Conservation (phyloP, 2,888 invertebrate species). For the Brachypterus glaber region DNA sequence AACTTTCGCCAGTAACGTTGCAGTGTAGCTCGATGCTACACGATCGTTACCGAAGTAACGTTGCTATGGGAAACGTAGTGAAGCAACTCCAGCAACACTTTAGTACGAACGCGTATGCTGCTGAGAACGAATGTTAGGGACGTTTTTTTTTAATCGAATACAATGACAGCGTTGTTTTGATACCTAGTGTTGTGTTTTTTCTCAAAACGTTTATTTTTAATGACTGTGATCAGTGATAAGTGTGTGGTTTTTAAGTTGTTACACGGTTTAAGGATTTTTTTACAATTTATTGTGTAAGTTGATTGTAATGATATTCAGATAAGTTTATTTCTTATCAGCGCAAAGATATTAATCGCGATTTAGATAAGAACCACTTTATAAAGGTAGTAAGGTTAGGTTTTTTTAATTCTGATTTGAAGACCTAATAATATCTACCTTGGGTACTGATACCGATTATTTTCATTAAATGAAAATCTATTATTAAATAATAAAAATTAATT, state of each 20-base stretch:
- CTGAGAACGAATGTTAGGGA: conserved; percentile 33
- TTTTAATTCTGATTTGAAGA: too few relatives aligned
- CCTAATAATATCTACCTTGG: too few relatives aligned
- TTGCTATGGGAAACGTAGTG: conserved; percentile 41
- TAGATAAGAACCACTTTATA: too few relatives aligned
- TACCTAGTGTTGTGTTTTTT: conserved; percentile 17
- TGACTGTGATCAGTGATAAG: conserved; percentile 27
- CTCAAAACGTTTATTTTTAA: conserved; percentile 10
- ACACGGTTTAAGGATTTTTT: too few relatives aligned
- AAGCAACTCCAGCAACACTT: conserved; percentile 37
- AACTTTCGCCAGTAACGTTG: conserved; percentile 29
- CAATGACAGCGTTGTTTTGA: conserved; percentile 21
- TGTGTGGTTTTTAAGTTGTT: conserved; percentile 19
- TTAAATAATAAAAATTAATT: too few relatives aligned
- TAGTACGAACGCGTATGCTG: conserved; percentile 39
- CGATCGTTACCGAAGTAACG: conserved; percentile 33
- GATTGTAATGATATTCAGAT: too few relatives aligned
- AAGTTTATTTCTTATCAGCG: too few relatives aligned
- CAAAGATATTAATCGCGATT: too few relatives aligned
- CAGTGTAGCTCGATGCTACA: conserved; percentile 21
- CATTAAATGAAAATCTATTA: too few relatives aligned
- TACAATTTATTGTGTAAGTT: too few relatives aligned
- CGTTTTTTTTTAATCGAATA: conserved; percentile 24
- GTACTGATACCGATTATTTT: too few relatives aligned
- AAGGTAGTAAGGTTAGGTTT: too few relatives aligned